A percentile compares a stretch with the other conserved stretches of the same genome.
phyloP scores from a whole-genome alignment of 2,888 invertebrate genomes.

The Cremastinae sp. region DNA sequence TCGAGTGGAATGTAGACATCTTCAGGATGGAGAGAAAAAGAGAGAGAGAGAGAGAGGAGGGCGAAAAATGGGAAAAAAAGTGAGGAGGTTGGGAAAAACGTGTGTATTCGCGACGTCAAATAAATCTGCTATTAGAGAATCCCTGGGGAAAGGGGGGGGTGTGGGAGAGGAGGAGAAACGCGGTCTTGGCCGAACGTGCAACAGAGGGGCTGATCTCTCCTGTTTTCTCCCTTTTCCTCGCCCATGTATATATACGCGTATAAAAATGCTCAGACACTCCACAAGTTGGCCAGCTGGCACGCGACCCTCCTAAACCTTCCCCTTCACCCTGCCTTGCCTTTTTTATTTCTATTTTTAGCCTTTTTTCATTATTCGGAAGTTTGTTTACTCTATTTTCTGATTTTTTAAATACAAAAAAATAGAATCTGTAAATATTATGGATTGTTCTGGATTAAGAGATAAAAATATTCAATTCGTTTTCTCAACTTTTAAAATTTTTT shows the following conservation, averaged over 20 bases:
- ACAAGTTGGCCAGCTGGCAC: slow-evolving; percentile 60
- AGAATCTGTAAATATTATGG: too few species aligned
- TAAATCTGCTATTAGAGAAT: slow-evolving; percentile 79
- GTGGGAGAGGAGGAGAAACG: background rate
- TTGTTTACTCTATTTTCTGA: too few species aligned
- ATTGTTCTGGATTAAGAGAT: too few species aligned
- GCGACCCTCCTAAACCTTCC: slow-evolving; percentile 61
- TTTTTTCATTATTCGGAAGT: too few species aligned
- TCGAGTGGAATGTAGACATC: slow-evolving; percentile 26
- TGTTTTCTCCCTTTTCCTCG: slow-evolving; percentile 47
- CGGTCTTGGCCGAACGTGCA: slow-evolving; percentile 11
- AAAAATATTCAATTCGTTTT: too few species aligned
- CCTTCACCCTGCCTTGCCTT: slow-evolving; percentile 55
- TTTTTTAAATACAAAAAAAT: too few species aligned
- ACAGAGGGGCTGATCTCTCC: slow-evolving; percentile 39
- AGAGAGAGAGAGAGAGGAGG: background rate
- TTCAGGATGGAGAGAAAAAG: background rate
- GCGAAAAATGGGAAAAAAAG: background rate
- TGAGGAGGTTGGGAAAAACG: background rate
- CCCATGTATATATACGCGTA: background rate
- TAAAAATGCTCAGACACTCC: slow-evolving; percentile 14
- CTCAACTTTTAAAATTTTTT: too few species aligned
- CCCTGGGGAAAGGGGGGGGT: slow-evolving; percentile 70
- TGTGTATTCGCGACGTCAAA: slow-evolving; percentile 73
- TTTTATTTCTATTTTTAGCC: slow-evolving; percentile 53